phyloP scores from a whole-genome alignment of 1,140 invertebrate species.

The Limonius californicus region DNA sequence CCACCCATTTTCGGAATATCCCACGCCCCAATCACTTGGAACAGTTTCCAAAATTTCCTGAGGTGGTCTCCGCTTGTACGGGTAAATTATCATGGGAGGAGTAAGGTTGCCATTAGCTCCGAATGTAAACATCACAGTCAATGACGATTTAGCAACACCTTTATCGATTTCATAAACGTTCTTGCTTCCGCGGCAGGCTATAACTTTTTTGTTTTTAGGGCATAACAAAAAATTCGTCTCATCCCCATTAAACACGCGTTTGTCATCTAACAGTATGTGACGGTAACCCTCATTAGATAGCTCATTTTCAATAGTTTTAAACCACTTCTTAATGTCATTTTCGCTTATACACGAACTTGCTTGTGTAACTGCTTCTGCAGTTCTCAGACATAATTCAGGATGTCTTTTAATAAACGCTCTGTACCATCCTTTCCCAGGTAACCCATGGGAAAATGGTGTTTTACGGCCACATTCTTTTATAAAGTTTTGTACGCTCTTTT shows the following conservation, averaged over 20 bases:
- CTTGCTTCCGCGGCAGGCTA: slow-evolving; percentile 36
- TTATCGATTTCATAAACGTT: slow-evolving; percentile 41
- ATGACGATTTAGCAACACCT: slow-evolving; percentile 14
- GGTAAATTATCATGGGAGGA: slow-evolving; percentile 30
- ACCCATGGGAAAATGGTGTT: not conserved
- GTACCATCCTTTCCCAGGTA: slow-evolving; percentile 10
- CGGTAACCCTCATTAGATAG: not conserved
- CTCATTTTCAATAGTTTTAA: not conserved
- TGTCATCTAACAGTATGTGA: slow-evolving; percentile 32
- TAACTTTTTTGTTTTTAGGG: slow-evolving; percentile 38
- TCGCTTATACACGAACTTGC: not conserved
- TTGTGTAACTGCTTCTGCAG: slow-evolving; percentile 10
- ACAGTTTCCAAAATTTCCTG: no score
- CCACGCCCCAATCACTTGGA: no score
- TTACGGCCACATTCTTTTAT: not conserved
- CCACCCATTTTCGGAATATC: no score
- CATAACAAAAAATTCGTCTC: slow-evolving; percentile 43
- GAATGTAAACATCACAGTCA: slow-evolving; percentile 32
- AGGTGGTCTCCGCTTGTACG: slow-evolving; percentile 20
- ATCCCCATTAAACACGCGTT: slow-evolving; percentile 42
- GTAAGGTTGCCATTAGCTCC: slow-evolving; percentile 21
- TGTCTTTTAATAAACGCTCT: slow-evolving; percentile 6
- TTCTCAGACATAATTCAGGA: not conserved
- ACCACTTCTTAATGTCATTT: not conserved
- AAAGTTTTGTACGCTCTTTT: not conserved